Percentiles rank a stretch among this genome's conserved stretches.
Evolutionary conservation across 1,140 invertebrate genomes (phyloP).

Genomic region (Augochlora pura): DNA sequence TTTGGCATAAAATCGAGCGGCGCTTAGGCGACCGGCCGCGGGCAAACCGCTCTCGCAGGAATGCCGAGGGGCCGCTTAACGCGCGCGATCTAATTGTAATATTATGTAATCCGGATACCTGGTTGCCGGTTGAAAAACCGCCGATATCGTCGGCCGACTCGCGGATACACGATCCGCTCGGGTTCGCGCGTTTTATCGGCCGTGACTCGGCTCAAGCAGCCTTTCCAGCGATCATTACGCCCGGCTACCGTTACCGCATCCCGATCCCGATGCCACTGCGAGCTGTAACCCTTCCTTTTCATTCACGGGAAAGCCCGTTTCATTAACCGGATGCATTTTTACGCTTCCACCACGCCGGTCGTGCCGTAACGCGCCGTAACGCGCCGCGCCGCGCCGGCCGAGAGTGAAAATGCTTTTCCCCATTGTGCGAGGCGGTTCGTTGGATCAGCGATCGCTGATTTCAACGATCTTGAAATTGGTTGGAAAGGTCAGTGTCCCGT

Average conservation of each 20-base stretch:
- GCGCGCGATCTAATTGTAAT: constrained; percentile 25
- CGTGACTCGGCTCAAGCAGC: background rate
- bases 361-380: too few species aligned
- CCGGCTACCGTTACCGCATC: background rate
- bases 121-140: background rate
- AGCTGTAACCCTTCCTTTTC: background rate
- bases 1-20: constrained; percentile 47
- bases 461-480: too few species aligned
- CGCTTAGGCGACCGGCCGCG: background rate
- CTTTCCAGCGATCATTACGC: background rate
- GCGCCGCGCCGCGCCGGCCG: background rate
- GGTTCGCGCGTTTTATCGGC: background rate
- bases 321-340: background rate
- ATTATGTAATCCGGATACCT: constrained; percentile 38
- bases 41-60: background rate
- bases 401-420: background rate
- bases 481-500: too few species aligned
- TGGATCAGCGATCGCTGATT: too few species aligned
- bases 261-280: background rate
- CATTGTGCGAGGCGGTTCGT: too few species aligned
- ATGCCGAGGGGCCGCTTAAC: background rate
- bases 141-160: background rate
- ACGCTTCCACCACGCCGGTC: background rate
- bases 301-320: background rate
- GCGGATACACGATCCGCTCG: background rate